These are phyloP conservation scores for Pterois miles DNA, from an alignment of 2,797 vertebrate species.

Conservation along the genomic window DNA sequence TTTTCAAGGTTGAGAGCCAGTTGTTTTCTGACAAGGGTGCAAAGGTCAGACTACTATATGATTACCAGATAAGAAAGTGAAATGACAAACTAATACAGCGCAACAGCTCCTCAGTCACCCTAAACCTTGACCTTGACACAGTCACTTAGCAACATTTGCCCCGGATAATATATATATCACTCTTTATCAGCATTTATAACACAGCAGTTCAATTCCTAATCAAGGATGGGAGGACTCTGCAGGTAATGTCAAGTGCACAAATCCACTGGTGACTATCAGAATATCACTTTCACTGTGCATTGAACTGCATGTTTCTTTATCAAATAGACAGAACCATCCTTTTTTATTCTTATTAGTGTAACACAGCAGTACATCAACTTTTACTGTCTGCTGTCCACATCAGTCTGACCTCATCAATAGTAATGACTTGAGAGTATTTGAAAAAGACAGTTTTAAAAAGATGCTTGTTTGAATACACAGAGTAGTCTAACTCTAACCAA, in stretches of 20 bases:
- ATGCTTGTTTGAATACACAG: not conserved
- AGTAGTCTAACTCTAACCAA: slow-evolving; percentile 16
- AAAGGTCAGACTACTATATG: slow-evolving; percentile 30
- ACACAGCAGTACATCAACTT: not conserved
- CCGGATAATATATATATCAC: slow-evolving; percentile 1
- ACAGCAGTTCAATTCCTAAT: not conserved
- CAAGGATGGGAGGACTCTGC: not conserved
- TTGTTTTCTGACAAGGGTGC: slow-evolving; percentile 9
- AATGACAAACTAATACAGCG: not conserved
- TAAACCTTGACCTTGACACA: slow-evolving; percentile 47
- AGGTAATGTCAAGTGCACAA: not conserved
- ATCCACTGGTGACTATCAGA: not conserved
- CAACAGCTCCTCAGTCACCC: slow-evolving; percentile 1
- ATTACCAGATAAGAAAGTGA: slow-evolving; percentile 50
- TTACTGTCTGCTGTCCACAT: not conserved
- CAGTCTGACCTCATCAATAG: not conserved
- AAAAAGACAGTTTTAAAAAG: not conserved
- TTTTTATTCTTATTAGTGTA: not conserved
- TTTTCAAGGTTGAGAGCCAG: slow-evolving; percentile 1
- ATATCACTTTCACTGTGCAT: not conserved
- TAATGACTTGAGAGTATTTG: not conserved
- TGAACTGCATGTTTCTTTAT: not conserved
- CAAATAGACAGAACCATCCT: not conserved
- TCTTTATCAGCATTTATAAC: slow-evolving; percentile 43
- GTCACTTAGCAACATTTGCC: not conserved